phyloP scores from a whole-genome alignment of 2,113 vertebrate genomes.

The Rana temporaria region DNA sequence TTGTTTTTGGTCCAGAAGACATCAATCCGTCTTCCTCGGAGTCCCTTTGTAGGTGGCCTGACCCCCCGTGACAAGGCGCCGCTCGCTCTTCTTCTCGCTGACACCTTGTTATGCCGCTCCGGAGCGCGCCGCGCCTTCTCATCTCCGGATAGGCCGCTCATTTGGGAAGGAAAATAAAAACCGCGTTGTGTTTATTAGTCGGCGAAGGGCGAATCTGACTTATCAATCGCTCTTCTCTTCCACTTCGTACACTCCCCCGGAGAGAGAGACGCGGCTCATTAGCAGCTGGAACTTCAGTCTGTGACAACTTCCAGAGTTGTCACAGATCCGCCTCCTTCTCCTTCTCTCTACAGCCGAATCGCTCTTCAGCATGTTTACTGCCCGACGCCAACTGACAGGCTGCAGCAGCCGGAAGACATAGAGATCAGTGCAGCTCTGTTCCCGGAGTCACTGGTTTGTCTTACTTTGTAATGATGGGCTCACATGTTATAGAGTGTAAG shows the following conservation, averaged over 20 bases:
- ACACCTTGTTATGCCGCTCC: too few species aligned
- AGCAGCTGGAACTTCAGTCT: background rate
- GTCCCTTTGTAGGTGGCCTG: background rate
- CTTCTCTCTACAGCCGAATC: background rate
- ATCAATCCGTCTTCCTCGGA: background rate
- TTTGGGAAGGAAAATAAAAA: background rate
- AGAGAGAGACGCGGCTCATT: conserved; percentile 6
- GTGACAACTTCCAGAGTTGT: background rate
- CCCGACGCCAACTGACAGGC: background rate
- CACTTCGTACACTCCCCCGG: background rate
- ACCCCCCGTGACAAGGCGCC: background rate
- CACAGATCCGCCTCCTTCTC: background rate
- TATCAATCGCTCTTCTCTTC: background rate
- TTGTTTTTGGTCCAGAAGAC: background rate
- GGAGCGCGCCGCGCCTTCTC: background rate
- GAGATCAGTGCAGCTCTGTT: too few species aligned
- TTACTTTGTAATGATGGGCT: too few species aligned
- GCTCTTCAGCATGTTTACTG: background rate
- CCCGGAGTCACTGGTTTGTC: too few species aligned
- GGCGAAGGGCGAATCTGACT: background rate
- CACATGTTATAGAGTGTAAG: too few species aligned
- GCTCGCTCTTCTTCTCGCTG: background rate
- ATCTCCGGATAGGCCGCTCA: background rate
- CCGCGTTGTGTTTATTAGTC: background rate
- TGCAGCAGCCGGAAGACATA: background rate